Conservation (phyloP, 2,888 invertebrate species). For the Diaperis boleti region DNA sequence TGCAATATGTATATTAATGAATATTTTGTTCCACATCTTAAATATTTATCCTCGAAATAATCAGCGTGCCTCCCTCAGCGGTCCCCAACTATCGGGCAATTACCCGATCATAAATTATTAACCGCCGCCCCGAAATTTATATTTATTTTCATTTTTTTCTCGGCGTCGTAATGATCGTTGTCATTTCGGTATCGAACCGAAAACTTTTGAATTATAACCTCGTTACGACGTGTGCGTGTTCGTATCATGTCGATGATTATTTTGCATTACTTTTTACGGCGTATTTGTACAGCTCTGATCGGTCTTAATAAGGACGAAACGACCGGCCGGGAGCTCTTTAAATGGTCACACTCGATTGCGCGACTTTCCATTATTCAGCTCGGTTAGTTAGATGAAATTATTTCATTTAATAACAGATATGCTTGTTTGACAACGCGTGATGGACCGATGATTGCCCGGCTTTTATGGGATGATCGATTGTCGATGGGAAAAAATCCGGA, state of each 20-base stretch:
- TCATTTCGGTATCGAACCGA: conserved; percentile 14
- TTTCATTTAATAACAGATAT: conserved; percentile 26
- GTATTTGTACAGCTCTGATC: conserved; percentile 28
- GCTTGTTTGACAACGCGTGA: conserved; percentile 16
- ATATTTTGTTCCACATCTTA: conserved; percentile 50
- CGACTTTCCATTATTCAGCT: conserved; percentile 29
- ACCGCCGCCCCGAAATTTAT: conserved; percentile 6
- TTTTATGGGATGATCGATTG: conserved; percentile 7
- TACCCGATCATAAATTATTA: conserved; percentile 14
- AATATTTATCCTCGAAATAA: conserved; percentile 46
- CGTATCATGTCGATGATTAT: conserved; percentile 13
- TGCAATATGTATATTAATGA: conserved; percentile 55
- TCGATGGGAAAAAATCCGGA: neutral
- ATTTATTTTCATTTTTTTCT: too few species aligned
- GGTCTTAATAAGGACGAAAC: conserved; percentile 34
- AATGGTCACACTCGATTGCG: conserved; percentile 30
- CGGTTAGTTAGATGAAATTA: conserved; percentile 27
- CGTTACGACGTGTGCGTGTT: conserved; percentile 24
- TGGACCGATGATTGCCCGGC: conserved; percentile 4
- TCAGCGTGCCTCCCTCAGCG: conserved; percentile 23
- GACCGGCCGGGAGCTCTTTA: conserved; percentile 17
- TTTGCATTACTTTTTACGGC: conserved; percentile 31
- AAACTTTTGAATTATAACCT: conserved; percentile 31
- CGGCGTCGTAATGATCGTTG: conserved; percentile 9
- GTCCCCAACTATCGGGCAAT: conserved; percentile 32